A percentile compares a stretch with the other conserved stretches of the same genome.
Conservation (phyloP, 2,113 vertebrate genomes). For the Bucco capensis region DNA sequence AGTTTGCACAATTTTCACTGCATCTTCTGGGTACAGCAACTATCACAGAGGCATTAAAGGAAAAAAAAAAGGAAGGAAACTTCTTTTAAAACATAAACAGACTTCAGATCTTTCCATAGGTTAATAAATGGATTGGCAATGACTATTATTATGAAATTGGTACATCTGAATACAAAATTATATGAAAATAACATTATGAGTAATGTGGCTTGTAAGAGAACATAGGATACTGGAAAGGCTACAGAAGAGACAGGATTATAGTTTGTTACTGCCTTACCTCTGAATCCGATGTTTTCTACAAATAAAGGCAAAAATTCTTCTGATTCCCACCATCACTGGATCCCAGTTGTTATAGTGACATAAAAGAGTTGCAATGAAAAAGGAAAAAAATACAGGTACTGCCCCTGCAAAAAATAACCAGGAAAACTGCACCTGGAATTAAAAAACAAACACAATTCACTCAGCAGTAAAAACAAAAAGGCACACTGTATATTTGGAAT, state of each 20-base stretch:
- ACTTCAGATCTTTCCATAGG: not conserved
- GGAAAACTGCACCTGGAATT: constrained; percentile 88
- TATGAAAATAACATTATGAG: not conserved
- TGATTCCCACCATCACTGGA: constrained; percentile 91
- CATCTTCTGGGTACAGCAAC: not conserved
- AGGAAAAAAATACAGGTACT: constrained; percentile 91
- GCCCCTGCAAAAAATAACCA: constrained; percentile 95
- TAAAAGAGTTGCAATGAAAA: constrained; percentile 88
- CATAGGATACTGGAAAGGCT: not conserved
- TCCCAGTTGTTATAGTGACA: constrained; percentile 99
- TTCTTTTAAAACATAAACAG: not conserved
- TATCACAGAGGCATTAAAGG: not conserved
- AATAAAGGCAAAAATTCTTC: constrained; percentile 89
- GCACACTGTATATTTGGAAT: not conserved
- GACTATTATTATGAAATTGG: not conserved
- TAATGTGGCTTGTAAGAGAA: not conserved
- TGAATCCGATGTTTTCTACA: constrained; percentile 90
- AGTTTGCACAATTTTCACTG: not conserved
- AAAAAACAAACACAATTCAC: constrained; percentile 17
- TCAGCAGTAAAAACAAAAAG: not conserved
- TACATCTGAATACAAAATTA: not conserved
- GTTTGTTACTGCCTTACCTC: constrained; percentile 70
- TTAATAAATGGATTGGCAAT: not conserved
- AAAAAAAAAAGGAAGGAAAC: not conserved
- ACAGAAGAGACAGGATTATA: not conserved